These are phyloP conservation scores for Orchesellides sinensis DNA, from an alignment of 2,888 invertebrate species.

Conservation along the genomic window DNA sequence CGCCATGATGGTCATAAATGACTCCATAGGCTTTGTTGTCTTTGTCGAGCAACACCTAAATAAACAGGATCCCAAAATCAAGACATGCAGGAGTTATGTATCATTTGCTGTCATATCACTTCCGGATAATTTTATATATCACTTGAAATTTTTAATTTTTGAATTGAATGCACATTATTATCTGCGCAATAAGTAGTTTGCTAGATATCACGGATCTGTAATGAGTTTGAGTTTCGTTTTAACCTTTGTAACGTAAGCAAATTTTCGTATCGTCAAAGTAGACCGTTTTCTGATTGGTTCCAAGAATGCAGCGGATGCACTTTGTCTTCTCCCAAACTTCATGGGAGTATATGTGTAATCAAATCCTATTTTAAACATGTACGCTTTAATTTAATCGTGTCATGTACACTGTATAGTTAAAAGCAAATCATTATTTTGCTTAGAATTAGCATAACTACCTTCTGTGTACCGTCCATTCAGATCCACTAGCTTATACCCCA, in stretches of 20 bases:
- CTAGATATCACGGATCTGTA: neutral
- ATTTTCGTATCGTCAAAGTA: conserved; percentile 71
- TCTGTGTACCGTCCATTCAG: no score
- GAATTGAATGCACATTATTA: neutral
- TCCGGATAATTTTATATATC: neutral
- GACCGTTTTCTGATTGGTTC: conserved; percentile 60
- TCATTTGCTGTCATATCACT: no score
- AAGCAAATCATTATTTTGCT: no score
- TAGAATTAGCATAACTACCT: no score
- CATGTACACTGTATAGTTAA: no score
- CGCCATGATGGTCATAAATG: conserved; percentile 64
- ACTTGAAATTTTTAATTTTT: neutral
- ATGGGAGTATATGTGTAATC: conserved; percentile 57
- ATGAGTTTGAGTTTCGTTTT: no score
- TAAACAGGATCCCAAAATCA: neutral
- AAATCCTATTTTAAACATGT: conserved; percentile 61
- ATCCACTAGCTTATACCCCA: neutral
- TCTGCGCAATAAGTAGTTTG: neutral
- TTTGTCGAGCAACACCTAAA: conserved; percentile 46
- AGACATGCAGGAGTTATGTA: no score
- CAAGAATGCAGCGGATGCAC: conserved; percentile 63
- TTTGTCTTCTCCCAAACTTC: conserved; percentile 64
- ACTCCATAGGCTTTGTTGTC: conserved; percentile 70
- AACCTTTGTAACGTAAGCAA: conserved; percentile 70
- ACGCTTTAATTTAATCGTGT: no score